Percentiles rank a stretch among this genome's conserved stretches.
Conservation (phyloP, 2,797 vertebrate genomes). For the Lacerta viridis region DNA sequence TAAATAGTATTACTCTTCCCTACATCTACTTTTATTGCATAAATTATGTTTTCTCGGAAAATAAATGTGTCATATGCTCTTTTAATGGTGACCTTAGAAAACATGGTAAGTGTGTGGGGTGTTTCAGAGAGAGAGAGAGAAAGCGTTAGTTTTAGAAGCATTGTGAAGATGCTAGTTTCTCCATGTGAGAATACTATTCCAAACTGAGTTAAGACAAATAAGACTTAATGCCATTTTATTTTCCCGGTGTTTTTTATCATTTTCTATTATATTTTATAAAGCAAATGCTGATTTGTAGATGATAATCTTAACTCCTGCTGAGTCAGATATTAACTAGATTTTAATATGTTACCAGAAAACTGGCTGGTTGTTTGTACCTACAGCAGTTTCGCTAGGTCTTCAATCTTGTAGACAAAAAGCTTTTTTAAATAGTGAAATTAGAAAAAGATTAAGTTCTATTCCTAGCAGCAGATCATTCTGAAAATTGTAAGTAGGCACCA, state of each 20-base stretch:
- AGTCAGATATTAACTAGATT: constrained; percentile 55
- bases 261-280: constrained; percentile 73
- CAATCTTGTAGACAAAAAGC: constrained; percentile 11
- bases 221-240: constrained; percentile 72
- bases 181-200: constrained; percentile 48
- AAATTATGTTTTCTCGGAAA: constrained; percentile 43
- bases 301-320: constrained; percentile 56
- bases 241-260: constrained; percentile 71
- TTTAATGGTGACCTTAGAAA: not conserved
- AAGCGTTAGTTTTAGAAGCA: not conserved
- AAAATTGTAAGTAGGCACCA: constrained; percentile 31
- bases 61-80: constrained; percentile 29
- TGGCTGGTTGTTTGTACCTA: not conserved
- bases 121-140: not conserved
- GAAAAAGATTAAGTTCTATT: constrained; percentile 8
- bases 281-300: constrained; percentile 69
- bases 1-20: not conserved
- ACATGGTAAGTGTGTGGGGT: not conserved
- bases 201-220: constrained; percentile 67
- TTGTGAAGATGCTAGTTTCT: constrained; percentile 27
- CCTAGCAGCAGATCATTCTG: not conserved
- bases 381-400: not conserved
- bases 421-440: not conserved
- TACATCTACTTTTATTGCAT: not conserved
- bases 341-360: constrained; percentile 51